phyloP scores from a whole-genome alignment of 2,113 vertebrate species.

The Cyprinodon tularosa region DNA sequence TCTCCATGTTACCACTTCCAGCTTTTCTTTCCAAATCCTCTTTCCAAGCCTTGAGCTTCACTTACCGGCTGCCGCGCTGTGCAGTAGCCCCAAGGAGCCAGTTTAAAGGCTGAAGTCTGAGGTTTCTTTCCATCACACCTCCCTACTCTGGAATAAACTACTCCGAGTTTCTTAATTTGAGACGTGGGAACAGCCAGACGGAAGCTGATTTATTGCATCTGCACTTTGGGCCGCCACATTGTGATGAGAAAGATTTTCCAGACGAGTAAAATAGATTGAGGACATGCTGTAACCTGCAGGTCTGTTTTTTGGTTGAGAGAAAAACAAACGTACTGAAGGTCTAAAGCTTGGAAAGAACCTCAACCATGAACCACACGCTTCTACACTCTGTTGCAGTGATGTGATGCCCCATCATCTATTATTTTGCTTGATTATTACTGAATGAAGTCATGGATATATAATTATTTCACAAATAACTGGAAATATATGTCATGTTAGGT shows the following conservation, averaged over 20 bases:
- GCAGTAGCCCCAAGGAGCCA: conserved; percentile 25
- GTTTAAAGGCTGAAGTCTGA: conserved; percentile 15
- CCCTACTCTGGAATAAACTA: conserved; percentile 14
- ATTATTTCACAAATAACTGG: too few species aligned
- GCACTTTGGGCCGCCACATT: neutral
- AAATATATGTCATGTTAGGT: neutral
- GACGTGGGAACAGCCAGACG: conserved; percentile 17
- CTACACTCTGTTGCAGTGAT: neutral
- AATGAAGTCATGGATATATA: neutral
- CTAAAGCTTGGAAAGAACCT: neutral
- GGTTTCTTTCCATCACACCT: conserved; percentile 13
- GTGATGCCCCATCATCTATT: neutral
- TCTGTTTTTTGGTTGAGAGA: neutral
- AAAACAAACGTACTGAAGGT: neutral
- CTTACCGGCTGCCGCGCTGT: conserved; percentile 25
- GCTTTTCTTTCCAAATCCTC: conserved; percentile 43
- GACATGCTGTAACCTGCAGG: neutral
- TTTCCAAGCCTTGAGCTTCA: conserved; percentile 16
- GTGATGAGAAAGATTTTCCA: conserved; percentile 17
- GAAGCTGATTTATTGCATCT: neutral
- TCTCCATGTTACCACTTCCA: conserved; percentile 37
- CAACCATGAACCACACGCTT: neutral
- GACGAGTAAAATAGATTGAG: neutral
- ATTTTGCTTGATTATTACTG: neutral
- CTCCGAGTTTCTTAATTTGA: conserved; percentile 32